These are phyloP conservation scores for Salarias fasciatus DNA, from an alignment of 2,797 vertebrate species.

Conservation along the genomic window DNA sequence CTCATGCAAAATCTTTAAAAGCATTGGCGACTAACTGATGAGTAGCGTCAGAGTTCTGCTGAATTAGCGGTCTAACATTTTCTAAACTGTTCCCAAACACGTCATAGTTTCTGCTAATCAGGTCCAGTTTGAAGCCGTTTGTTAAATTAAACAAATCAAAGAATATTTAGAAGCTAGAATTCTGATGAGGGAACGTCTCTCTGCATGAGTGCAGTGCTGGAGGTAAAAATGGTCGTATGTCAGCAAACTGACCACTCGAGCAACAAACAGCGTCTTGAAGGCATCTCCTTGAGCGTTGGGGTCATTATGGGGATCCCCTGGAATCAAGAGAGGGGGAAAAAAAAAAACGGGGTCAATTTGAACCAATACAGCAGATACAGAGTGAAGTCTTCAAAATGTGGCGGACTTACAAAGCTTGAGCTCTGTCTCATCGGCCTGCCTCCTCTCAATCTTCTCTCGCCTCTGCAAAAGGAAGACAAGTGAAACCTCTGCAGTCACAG, in stretches of 20 bases:
- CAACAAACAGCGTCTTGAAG: constrained; percentile 95
- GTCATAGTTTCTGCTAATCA: too few species aligned
- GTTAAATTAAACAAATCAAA: too few species aligned
- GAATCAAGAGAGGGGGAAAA: constrained; percentile 2
- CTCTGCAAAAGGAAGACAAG: constrained; percentile 78
- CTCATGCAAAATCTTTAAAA: too few species aligned
- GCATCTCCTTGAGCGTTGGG: constrained; percentile 94
- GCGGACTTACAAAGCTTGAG: constrained; percentile 92
- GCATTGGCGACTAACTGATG: too few species aligned
- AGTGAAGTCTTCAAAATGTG: rapidly evolving
- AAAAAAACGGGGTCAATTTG: neutral
- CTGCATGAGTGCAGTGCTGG: too few species aligned
- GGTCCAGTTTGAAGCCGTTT: too few species aligned
- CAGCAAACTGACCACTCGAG: constrained; percentile 87
- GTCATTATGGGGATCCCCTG: constrained; percentile 97
- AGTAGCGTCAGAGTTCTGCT: too few species aligned
- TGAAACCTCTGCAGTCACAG: neutral
- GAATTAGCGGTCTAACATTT: too few species aligned
- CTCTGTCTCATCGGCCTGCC: constrained; percentile 92
- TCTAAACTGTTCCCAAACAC: too few species aligned
- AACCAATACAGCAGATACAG: neutral
- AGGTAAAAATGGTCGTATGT: too few species aligned
- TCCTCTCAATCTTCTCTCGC: constrained; percentile 93
- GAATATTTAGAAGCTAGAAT: too few species aligned
- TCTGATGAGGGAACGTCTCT: too few species aligned